Percentiles rank a stretch among this genome's conserved stretches.
phyloP scores from a whole-genome alignment of 2,113 vertebrate species.

The Bucco capensis region DNA sequence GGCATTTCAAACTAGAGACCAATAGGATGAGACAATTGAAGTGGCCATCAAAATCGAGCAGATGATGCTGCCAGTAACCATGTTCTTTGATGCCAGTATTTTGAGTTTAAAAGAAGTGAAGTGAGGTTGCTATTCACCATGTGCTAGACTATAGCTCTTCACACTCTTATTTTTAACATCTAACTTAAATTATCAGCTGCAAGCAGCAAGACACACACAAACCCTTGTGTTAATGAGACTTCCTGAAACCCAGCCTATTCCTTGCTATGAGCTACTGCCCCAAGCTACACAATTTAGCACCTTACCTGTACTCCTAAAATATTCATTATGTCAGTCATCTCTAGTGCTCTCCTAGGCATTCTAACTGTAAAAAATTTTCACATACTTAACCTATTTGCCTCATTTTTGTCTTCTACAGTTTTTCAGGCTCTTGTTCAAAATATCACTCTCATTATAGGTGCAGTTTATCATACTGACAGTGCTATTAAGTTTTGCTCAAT shows the following conservation, averaged over 20 bases:
- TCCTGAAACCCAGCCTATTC: neutral
- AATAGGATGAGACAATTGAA: neutral
- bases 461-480: neutral
- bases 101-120: neutral
- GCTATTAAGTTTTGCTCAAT: neutral
- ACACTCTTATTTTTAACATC: neutral
- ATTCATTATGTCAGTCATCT: neutral
- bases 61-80: neutral
- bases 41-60: neutral
- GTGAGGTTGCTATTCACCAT: neutral
- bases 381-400: constrained; percentile 19
- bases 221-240: neutral
- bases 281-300: neutral
- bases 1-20: neutral
- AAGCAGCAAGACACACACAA: neutral
- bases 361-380: neutral
- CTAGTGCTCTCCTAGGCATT: neutral
- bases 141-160: neutral
- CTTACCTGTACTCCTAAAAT: constrained; percentile 11
- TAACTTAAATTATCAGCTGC: neutral
- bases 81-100: neutral
- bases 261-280: neutral
- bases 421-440: neutral
- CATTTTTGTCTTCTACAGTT: constrained; percentile 19
- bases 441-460: neutral